Percentiles rank a stretch among this genome's conserved stretches.
Evolutionary conservation across 2,888 invertebrate species (phyloP).

Genomic region (Bembecia ichneumoniformis): DNA sequence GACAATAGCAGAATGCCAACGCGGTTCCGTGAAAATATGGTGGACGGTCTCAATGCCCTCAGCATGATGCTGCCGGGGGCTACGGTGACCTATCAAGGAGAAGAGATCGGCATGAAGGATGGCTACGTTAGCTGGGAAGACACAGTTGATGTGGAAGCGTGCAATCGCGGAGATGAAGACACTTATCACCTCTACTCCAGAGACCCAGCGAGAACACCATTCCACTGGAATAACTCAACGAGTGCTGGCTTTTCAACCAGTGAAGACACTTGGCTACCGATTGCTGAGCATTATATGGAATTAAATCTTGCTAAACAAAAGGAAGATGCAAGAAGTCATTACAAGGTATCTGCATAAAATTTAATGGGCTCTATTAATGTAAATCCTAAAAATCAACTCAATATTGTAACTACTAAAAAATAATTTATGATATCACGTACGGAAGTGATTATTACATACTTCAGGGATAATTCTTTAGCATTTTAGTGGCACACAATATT

Average conservation of each 20-base stretch:
- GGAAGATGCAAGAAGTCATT: constrained; percentile 36
- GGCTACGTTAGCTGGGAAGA: constrained; percentile 42
- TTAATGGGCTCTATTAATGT: too few relatives aligned
- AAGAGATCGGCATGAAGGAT: constrained; percentile 76
- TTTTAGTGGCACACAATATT: too few relatives aligned
- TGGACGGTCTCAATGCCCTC: constrained; percentile 75
- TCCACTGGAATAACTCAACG: constrained; percentile 58
- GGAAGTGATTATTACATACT: too few relatives aligned
- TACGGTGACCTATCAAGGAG: constrained; percentile 78
- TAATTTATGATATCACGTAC: too few relatives aligned
- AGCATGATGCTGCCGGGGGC: constrained; percentile 77
- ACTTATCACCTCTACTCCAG: constrained; percentile 40
- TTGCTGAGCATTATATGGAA: constrained; percentile 58
- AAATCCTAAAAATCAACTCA: too few relatives aligned
- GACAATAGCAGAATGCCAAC: constrained; percentile 64
- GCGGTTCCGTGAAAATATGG: constrained; percentile 65
- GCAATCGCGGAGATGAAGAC: constrained; percentile 36
- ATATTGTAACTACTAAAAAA: too few relatives aligned
- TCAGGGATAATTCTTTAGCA: too few relatives aligned
- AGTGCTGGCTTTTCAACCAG: constrained; percentile 65
- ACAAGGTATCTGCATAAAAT: constrained; percentile 16
- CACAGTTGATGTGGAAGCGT: constrained; percentile 50
- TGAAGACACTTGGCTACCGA: constrained; percentile 69
- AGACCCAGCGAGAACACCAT: constrained; percentile 67
- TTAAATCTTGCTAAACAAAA: constrained; percentile 63